Conservation (phyloP, 2,888 invertebrate species). For the Lysandra bellargus region DNA sequence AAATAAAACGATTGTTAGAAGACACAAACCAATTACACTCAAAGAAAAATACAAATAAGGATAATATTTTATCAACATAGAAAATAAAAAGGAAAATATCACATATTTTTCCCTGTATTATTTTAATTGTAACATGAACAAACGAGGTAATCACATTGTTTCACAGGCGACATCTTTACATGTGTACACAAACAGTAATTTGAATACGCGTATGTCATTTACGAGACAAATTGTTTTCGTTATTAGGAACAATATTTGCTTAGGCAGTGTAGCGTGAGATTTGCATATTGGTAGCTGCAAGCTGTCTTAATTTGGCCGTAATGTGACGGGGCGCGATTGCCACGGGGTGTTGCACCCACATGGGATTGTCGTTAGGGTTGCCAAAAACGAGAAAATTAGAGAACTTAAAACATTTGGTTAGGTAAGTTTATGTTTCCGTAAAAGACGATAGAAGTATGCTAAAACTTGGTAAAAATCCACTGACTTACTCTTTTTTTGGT, state of each 20-base stretch:
- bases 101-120: background rate
- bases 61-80: background rate
- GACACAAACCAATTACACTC: background rate
- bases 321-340: constrained; percentile 56
- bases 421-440: no score
- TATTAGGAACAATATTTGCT: constrained; percentile 62
- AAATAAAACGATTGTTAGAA: background rate
- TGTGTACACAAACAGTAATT: constrained; percentile 36
- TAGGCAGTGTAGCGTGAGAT: constrained; percentile 56
- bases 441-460: no score
- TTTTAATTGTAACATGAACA: constrained; percentile 19
- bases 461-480: no score
- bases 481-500: no score
- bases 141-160: constrained; percentile 16
- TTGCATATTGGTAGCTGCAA: constrained; percentile 74
- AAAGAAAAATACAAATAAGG: background rate
- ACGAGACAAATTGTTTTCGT: constrained; percentile 46
- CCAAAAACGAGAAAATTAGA: background rate
- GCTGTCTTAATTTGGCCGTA: constrained; percentile 76
- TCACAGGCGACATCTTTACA: constrained; percentile 30
- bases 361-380: constrained; percentile 61
- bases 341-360: constrained; percentile 55
- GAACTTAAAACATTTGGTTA: no score
- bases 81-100: background rate
- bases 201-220: constrained; percentile 46